These are phyloP conservation scores for Cossypha niveicapilla DNA, from an alignment of 2,797 vertebrate genomes.

Conservation along the genomic window DNA sequence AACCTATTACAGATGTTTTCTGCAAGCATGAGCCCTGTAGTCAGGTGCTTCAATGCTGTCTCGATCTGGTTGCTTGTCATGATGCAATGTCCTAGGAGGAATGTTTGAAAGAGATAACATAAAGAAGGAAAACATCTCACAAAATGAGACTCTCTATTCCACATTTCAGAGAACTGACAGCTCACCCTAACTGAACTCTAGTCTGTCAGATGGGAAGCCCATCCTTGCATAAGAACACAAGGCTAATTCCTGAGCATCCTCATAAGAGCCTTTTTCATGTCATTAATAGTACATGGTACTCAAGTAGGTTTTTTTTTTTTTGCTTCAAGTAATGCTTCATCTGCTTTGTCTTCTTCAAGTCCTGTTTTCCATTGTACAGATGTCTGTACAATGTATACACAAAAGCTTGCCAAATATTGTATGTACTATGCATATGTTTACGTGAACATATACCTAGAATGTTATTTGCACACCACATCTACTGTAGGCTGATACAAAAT, in stretches of 20 bases:
- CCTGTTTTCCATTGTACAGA: not conserved
- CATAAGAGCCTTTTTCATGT: conserved; percentile 1
- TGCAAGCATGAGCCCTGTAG: not conserved
- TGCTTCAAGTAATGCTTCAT: not conserved
- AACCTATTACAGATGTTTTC: not conserved
- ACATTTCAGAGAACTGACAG: not conserved
- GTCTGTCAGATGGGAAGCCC: not conserved
- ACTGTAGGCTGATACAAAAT: not conserved
- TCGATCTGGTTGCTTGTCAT: not conserved
- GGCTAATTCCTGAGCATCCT: conserved; percentile 12
- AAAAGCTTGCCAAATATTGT: not conserved
- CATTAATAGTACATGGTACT: not conserved
- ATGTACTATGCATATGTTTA: not conserved
- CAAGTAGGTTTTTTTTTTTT: not conserved
- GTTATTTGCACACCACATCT: accelerated
- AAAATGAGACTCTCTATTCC: not conserved
- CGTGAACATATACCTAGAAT: not conserved
- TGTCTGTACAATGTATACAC: not conserved
- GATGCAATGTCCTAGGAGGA: not conserved
- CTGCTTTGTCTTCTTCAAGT: not conserved
- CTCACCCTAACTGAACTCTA: conserved; percentile 23
- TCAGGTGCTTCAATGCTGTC: not conserved
- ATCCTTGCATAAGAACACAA: not conserved
- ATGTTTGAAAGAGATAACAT: conserved; percentile 7
- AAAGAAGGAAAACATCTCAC: not conserved